Percentiles rank a stretch among this genome's conserved stretches.
Evolutionary conservation across 1,140 invertebrate genomes (phyloP).

Genomic region (Ooceraea biroi): DNA sequence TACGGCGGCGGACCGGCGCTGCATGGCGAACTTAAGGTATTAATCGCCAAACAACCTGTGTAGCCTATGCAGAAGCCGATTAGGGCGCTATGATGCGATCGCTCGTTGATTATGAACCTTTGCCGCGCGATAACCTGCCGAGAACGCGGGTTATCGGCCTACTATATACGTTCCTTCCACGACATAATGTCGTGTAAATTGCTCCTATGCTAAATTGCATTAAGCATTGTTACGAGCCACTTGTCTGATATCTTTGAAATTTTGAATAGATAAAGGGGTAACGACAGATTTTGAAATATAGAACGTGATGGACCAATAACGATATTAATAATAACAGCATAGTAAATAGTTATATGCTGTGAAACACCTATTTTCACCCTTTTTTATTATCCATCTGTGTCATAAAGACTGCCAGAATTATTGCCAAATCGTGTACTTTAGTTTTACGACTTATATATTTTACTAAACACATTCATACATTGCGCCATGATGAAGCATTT

Average conservation of each 20-base stretch:
- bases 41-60: constrained; percentile 57
- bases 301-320: neutral
- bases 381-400: too few relatives aligned
- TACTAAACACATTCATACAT: too few relatives aligned
- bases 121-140: constrained; percentile 43
- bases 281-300: neutral
- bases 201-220: constrained; percentile 51
- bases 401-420: too few relatives aligned
- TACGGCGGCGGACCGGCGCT: constrained; percentile 18
- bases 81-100: constrained; percentile 56
- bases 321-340: neutral
- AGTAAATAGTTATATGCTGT: neutral
- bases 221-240: constrained; percentile 55
- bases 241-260: neutral
- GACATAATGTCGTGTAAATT: constrained; percentile 59
- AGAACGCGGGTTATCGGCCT: constrained; percentile 23
- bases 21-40: constrained; percentile 58
- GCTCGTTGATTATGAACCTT: constrained; percentile 59
- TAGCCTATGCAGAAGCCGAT: constrained; percentile 40
- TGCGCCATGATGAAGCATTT: too few relatives aligned
- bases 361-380: too few relatives aligned
- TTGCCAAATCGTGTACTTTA: too few relatives aligned
- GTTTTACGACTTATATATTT: too few relatives aligned
- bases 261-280: neutral
- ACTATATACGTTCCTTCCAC: constrained; percentile 39